Evolutionary conservation across 2,797 vertebrate genomes (phyloP).

Genomic region (Echeneis naucrates): DNA sequence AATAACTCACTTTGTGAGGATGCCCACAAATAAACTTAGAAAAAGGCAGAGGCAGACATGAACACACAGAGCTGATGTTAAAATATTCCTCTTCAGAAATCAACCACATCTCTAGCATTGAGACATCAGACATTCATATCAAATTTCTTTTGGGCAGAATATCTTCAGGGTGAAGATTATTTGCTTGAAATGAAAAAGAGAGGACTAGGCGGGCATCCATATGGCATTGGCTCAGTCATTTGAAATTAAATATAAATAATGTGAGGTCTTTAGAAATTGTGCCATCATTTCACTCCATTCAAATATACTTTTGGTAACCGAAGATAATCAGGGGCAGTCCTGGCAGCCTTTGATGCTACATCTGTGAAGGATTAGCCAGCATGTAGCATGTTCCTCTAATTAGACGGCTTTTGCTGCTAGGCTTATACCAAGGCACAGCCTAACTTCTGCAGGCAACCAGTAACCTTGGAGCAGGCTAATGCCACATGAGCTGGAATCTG

Average conservation of each 20-base stretch:
- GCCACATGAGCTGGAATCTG: slow-evolving; percentile 26
- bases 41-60: slow-evolving; percentile 8
- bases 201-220: slow-evolving; percentile 34
- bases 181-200: slow-evolving; percentile 43
- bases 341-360: slow-evolving; percentile 73
- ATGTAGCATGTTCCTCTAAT: slow-evolving; percentile 78
- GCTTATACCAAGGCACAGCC: slow-evolving; percentile 52
- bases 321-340: slow-evolving; percentile 57
- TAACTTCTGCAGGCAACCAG: slow-evolving; percentile 48
- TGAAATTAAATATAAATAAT: slow-evolving; percentile 67
- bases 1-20: slow-evolving; percentile 48
- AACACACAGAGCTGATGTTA: slow-evolving; percentile 5
- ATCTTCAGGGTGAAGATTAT: slow-evolving; percentile 49
- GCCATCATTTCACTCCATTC: slow-evolving; percentile 56
- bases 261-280: slow-evolving; percentile 54
- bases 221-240: slow-evolving; percentile 48
- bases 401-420: slow-evolving; percentile 66
- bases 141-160: slow-evolving; percentile 53
- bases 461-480: slow-evolving; percentile 53
- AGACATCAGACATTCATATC: slow-evolving; percentile 53
- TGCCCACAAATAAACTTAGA: slow-evolving; percentile 17
- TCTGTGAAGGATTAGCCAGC: slow-evolving; percentile 73
- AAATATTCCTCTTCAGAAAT: slow-evolving; percentile 36
- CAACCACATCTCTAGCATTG: slow-evolving; percentile 27
- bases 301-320: slow-evolving; percentile 62